Base-by-base conservation (phyloP, 1,140 invertebrate species). In the Drosophila ercepeae region DNA sequence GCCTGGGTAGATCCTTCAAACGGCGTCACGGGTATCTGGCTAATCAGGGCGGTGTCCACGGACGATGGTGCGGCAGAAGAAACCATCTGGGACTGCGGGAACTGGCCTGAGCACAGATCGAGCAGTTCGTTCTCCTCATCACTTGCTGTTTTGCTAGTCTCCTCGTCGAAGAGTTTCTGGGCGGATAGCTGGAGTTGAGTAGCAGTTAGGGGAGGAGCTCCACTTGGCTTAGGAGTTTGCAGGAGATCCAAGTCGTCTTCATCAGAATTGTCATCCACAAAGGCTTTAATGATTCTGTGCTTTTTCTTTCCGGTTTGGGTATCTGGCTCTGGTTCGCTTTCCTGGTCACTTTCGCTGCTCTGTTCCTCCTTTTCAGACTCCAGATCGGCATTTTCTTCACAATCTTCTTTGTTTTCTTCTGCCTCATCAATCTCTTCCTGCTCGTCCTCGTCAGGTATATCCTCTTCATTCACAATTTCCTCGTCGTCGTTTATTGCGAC, bases 31-130 rank as follows among this genome's bases (percentile, higher is more conserved):
- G 89, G 89, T 32, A 89, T 88, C 48, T 90, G 89, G 44, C 81
- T 89, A 19, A 90, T 90, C 0, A 90, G 21, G 19, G 78, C 71
- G 0, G 52, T 25, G 19, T 44, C 16, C 2, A 64, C 36, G 0
- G 58, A 36, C 4, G 39, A 42, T 18, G 75, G 48, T 9, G 73
- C 73, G 1, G 51, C 29, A 8, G 75, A 59, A 18, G 71, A 68
- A 3, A 7, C 7, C 19, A 51, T 52, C 25, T 82, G 69, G 4
- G 82, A 45, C n/a, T 79, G 75, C 0, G 79, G 84, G 7, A 93
- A 93, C 68, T 89, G 91, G 1, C 93, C 93, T 0, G 93, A 93
- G 78, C 92, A 94, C n/a, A 93, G 70, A 5, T 89, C 91, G 8
- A 93, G 69, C 8, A 93, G 65, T 44, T 94, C 93, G 8, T 93